Evolutionary conservation across 2,113 vertebrate genomes (phyloP).

Genomic region (human): DNA sequence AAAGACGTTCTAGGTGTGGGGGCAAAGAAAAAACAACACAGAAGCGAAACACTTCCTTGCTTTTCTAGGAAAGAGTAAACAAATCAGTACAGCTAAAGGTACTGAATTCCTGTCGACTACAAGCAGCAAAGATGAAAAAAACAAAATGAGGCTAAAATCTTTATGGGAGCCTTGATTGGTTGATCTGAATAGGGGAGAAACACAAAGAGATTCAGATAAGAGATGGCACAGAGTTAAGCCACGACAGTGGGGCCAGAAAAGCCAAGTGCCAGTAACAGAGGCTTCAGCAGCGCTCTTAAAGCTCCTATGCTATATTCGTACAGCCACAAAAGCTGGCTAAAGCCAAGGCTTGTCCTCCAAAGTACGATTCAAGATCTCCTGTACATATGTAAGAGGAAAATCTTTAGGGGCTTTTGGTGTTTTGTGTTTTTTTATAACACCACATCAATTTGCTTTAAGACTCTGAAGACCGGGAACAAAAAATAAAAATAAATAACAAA

Average conservation of each 20-base stretch:
- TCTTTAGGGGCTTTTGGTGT: not conserved
- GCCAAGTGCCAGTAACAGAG: not conserved
- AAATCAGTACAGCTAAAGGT: not conserved
- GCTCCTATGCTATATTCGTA: fast-evolving
- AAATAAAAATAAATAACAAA: not conserved
- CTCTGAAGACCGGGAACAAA: not conserved
- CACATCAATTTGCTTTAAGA: not conserved
- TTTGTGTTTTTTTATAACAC: not conserved
- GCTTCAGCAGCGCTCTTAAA: not conserved
- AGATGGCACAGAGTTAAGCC: not conserved
- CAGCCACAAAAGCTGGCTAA: not conserved
- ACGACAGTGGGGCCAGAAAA: not conserved
- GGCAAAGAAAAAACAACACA: not conserved
- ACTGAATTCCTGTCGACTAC: not conserved
- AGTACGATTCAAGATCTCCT: not conserved
- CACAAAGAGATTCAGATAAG: not conserved
- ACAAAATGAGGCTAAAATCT: not conserved
- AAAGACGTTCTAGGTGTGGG: not conserved
- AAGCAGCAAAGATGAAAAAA: not conserved
- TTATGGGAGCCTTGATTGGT: not conserved
- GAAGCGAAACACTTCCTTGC: not conserved
- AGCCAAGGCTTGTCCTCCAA: not conserved
- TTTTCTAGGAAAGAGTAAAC: not conserved
- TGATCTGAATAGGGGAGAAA: not conserved
- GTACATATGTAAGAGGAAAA: not conserved